phyloP scores from a whole-genome alignment of 2,797 vertebrate species.

The Channa striata region DNA sequence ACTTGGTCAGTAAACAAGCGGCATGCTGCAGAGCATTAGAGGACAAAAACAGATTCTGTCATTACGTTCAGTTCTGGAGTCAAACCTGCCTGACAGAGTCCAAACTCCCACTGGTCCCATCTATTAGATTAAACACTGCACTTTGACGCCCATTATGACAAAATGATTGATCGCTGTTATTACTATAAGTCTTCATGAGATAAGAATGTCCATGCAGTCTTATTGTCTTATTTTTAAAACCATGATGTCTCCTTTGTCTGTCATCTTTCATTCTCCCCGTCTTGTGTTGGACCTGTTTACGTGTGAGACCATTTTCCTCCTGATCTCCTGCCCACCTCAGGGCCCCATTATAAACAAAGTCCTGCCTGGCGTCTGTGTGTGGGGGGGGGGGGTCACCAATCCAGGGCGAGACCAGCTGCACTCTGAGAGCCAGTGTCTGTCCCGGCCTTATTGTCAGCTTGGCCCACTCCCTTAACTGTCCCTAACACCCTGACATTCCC shows the following conservation, averaged over 20 bases:
- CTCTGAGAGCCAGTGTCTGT: slow-evolving; percentile 46
- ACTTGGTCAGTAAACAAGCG: not conserved
- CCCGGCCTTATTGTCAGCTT: slow-evolving; percentile 67
- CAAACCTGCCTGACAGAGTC: no score
- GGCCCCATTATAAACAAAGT: slow-evolving; percentile 27
- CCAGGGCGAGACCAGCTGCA: slow-evolving; percentile 49
- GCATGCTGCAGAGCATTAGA: no score
- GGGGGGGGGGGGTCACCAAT: not conserved
- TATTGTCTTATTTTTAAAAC: no score
- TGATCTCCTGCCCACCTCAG: slow-evolving; percentile 2
- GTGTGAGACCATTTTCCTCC: slow-evolving; percentile 25
- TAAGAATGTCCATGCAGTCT: not conserved
- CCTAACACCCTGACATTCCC: slow-evolving; percentile 32
- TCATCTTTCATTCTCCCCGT: slow-evolving; percentile 1
- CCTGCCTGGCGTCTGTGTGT: slow-evolving; percentile 26
- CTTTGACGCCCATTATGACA: not conserved
- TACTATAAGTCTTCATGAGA: no score
- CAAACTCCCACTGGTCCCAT: not conserved
- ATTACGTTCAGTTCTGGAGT: no score
- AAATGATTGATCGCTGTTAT: not conserved
- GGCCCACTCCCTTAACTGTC: slow-evolving; percentile 59
- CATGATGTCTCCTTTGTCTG: not conserved
- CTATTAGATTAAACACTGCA: not conserved
- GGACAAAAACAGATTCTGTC: no score
- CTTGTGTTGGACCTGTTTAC: slow-evolving; percentile 35